Conservation (phyloP, 2,888 invertebrate species). For the Euspilapteryx auroguttella region DNA sequence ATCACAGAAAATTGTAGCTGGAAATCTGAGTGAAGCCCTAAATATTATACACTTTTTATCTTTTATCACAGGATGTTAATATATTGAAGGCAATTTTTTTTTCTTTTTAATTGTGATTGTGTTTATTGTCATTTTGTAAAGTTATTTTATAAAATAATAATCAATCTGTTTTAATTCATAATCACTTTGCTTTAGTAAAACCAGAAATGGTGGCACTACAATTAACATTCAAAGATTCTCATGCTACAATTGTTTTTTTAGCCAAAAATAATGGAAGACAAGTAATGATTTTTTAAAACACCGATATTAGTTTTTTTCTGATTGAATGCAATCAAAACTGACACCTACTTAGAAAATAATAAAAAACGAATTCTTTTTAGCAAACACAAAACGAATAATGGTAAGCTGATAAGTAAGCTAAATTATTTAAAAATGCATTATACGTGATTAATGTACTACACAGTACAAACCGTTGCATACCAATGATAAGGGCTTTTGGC, state of each 20-base stretch:
- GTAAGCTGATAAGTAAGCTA: constrained; percentile 36
- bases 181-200: no score
- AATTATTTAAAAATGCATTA: constrained; percentile 56
- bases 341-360: no score
- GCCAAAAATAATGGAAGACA: constrained; percentile 54
- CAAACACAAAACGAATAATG: constrained; percentile 29
- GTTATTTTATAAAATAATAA: constrained; percentile 1
- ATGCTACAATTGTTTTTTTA: constrained; percentile 48
- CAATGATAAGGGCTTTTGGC: constrained; percentile 29
- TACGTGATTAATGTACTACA: constrained; percentile 22
- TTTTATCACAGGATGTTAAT: constrained; percentile 52
- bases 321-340: no score
- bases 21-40: constrained; percentile 34
- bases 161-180: no score
- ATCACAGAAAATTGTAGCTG: constrained; percentile 65
- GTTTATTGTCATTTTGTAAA: constrained; percentile 14
- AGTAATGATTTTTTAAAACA: constrained; percentile 10
- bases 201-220: no score
- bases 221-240: no score
- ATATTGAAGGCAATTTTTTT: constrained; percentile 36
- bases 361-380: constrained; percentile 25
- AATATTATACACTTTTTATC: constrained; percentile 37
- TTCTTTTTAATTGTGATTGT: constrained; percentile 34
- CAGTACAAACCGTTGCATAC: constrained; percentile 15
- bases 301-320: no score